Percentiles rank a stretch among this genome's conserved stretches.
phyloP scores from a whole-genome alignment of 2,113 vertebrate genomes.

The Pyxicephalus adspersus region DNA sequence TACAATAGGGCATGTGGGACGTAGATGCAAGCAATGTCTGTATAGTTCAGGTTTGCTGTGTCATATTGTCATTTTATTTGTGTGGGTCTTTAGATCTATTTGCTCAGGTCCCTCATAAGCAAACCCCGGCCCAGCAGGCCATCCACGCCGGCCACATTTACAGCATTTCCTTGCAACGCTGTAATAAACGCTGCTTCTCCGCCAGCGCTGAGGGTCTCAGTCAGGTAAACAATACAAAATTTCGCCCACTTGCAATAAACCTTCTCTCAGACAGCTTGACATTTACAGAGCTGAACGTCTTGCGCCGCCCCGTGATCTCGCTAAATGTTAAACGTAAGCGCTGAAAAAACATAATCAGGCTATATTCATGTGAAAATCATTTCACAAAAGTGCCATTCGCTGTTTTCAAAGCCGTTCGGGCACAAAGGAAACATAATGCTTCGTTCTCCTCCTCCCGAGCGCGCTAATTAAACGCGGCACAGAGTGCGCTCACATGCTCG shows the following conservation, averaged over 20 bases:
- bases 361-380: conserved; percentile 34
- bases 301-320: background rate
- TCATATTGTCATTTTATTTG: too few relatives aligned
- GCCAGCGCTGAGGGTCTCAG: background rate
- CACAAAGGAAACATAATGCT: conserved; percentile 45
- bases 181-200: too few relatives aligned
- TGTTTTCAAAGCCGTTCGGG: conserved; percentile 6
- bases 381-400: conserved; percentile 1
- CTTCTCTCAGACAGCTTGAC: conserved; percentile 10
- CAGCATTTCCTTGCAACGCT: too few relatives aligned
- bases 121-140: too few relatives aligned
- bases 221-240: background rate
- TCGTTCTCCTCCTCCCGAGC: conserved; percentile 18
- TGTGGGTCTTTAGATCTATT: too few relatives aligned
- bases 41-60: too few relatives aligned
- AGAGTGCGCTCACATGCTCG: background rate
- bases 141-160: too few relatives aligned
- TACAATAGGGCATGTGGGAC: too few relatives aligned
- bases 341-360: conserved; percentile 30
- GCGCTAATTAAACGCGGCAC: conserved; percentile 17
- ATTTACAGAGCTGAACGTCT: background rate
- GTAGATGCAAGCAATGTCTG: too few relatives aligned
- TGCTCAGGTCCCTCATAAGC: too few relatives aligned
- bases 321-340: conserved; percentile 1
- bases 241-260: background rate